Evolutionary conservation across 2,888 invertebrate genomes (phyloP), one percentile per base, ranked within the genome.

Genomic region (Calameuta filiformis): DNA sequence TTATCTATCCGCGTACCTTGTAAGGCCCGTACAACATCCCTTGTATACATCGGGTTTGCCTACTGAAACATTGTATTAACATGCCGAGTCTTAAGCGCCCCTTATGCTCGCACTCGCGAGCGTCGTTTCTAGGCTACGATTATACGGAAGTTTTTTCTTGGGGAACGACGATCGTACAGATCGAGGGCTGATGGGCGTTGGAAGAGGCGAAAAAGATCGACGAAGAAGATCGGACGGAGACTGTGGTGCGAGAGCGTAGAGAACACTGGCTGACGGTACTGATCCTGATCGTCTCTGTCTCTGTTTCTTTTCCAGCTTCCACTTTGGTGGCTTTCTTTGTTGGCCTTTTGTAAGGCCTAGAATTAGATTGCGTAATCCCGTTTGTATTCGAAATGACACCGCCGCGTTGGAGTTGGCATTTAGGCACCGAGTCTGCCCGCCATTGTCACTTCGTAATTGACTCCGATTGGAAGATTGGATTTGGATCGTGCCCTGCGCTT

Each of bases 281-380:
- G 23, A 56, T 23, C 23, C 56, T 56, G 56, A 23, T 56, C 56
- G 23, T 56, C 56, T 56, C 56, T 23, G 23, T 56, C 9, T 56
- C 56, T 9, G 23, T 23, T 23, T 56, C 40, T 23, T 23, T 56
- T 75, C 77, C 69, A 79, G 80, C 81, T 84, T 85, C 85, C 86
- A 85, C 85, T 85, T 81, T 81, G 83, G 83, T 82, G 84, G 84
- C 84, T 87, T 88, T 86, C 87, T 88, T 88, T 86, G 85, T 84
- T 83, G 83, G 84, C 82, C 89, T 89, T 90, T 91, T 91, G 90
- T 91, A 88, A 87, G 86, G 77, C 85, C 76, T 85, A 86, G 90
- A 90, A 91, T 90, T 90, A 90, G 89, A 91, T 91, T 88, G 89
- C 87, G 89, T 90, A 90, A 91, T 91, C 89, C 89, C 89, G 90